A percentile compares a stretch with the other conserved stretches of the same genome.
Conservation (phyloP, 2,888 invertebrate species). For the Ceratothoa steindachneri region DNA sequence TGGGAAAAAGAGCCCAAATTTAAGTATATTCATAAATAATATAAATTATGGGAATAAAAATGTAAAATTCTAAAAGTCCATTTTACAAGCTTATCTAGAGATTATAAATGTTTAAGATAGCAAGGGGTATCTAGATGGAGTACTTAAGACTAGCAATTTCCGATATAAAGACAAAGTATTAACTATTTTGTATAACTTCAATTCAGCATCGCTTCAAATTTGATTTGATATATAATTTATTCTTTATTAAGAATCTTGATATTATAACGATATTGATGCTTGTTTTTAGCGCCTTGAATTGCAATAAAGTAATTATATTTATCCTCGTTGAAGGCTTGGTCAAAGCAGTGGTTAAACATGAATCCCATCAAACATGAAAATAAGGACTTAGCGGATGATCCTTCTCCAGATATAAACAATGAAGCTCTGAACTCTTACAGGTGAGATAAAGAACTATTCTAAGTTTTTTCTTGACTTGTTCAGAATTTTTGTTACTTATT, state of each 20-base stretch:
- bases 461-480: too few species aligned
- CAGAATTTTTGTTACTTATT: too few species aligned
- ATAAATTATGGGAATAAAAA: not conserved
- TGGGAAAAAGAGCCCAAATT: not conserved
- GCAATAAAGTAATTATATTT: not conserved
- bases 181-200: not conserved
- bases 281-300: not conserved
- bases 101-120: too few species aligned
- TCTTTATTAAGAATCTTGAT: not conserved
- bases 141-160: too few species aligned
- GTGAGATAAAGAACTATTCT: not conserved
- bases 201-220: too few species aligned
- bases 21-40: not conserved
- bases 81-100: too few species aligned
- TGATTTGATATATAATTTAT: not conserved
- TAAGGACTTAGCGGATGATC: not conserved
- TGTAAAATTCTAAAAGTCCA: not conserved
- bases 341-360: conserved; percentile 1
- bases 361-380: not conserved
- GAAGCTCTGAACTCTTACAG: not conserved
- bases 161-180: too few species aligned
- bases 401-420: not conserved
- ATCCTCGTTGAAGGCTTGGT: not conserved
- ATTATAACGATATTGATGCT: not conserved
- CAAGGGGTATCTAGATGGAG: too few species aligned